These are phyloP conservation scores for Pristionchus mayeri DNA, from an alignment of 2,888 invertebrate species.

Conservation along the genomic window DNA sequence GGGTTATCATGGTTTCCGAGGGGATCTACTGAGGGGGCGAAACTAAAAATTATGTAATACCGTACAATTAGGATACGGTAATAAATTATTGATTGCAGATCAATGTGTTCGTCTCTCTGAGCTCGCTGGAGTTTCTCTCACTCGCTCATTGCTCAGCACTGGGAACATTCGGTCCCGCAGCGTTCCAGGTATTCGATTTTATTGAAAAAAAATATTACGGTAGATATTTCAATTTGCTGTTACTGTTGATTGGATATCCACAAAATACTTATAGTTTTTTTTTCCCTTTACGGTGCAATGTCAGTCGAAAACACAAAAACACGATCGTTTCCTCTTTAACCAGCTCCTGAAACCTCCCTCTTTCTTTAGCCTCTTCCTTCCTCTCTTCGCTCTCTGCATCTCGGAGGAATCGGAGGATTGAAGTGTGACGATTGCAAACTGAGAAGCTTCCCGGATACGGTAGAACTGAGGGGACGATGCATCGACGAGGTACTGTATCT, in stretches of 20 bases:
- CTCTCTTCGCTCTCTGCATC: neutral
- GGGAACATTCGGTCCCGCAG: neutral
- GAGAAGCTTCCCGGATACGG: conserved; percentile 12
- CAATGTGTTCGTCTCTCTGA: conserved; percentile 34
- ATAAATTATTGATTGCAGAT: neutral
- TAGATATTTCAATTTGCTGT: neutral
- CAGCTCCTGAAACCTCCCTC: neutral
- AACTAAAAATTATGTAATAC: too few relatives aligned
- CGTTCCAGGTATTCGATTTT: conserved; percentile 23
- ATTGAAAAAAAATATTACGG: too few relatives aligned
- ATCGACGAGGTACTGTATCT: neutral
- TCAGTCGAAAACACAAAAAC: too few relatives aligned
- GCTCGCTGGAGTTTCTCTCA: conserved; percentile 11
- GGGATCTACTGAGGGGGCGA: neutral
- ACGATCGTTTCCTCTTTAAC: too few relatives aligned
- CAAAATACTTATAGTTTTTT: too few relatives aligned
- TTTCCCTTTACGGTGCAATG: too few relatives aligned
- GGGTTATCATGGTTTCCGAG: neutral
- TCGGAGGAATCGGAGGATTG: neutral
- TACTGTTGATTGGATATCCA: too few relatives aligned
- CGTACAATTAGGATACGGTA: neutral
- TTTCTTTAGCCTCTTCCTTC: neutral
- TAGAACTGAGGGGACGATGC: neutral
- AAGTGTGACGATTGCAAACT: conserved; percentile 29
- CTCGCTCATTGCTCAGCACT: neutral